Evolutionary conservation across 2,888 invertebrate species (phyloP).

Genomic region (Drosophila yooni): DNA sequence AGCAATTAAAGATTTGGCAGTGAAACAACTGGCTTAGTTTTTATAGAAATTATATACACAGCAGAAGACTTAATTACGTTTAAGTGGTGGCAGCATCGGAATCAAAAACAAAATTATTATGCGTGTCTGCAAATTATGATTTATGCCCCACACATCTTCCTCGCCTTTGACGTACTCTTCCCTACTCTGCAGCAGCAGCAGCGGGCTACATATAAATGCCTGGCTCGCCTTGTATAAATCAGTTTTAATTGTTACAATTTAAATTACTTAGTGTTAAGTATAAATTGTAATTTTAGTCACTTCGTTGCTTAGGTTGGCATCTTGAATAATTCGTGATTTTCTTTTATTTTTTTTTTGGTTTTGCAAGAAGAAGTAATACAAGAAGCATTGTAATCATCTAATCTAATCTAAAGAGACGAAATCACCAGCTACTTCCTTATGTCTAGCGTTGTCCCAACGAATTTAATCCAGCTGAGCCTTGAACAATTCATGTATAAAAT

Average conservation of each 20-base stretch:
- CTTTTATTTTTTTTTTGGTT: neutral
- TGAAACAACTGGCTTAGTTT: slow-evolving; percentile 49
- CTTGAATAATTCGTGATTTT: slow-evolving; percentile 15
- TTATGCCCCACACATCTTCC: slow-evolving; percentile 25
- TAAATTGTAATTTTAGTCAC: slow-evolving; percentile 71
- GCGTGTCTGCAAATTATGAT: slow-evolving; percentile 15
- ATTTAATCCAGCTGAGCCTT: slow-evolving; percentile 62
- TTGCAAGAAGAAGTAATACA: slow-evolving; percentile 1
- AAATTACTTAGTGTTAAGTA: slow-evolving; percentile 62
- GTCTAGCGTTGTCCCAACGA: slow-evolving; percentile 54
- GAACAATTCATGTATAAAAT: slow-evolving; percentile 24
- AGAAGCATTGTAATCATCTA: slow-evolving; percentile 1
- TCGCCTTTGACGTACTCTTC: slow-evolving; percentile 26
- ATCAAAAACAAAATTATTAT: slow-evolving; percentile 47
- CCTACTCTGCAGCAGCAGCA: slow-evolving; percentile 26
- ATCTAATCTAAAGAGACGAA: slow-evolving; percentile 11
- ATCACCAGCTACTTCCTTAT: slow-evolving; percentile 9
- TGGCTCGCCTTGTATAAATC: slow-evolving; percentile 65
- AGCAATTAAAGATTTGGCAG: slow-evolving; percentile 3
- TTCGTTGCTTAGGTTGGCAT: slow-evolving; percentile 67
- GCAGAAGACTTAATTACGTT: slow-evolving; percentile 78
- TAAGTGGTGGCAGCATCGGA: slow-evolving; percentile 63
- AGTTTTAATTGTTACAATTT: slow-evolving; percentile 74
- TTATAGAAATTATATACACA: slow-evolving; percentile 79
- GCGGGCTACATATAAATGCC: slow-evolving; percentile 23